phyloP scores from a whole-genome alignment of 2,113 vertebrate genomes.

The Poecile atricapillus region DNA sequence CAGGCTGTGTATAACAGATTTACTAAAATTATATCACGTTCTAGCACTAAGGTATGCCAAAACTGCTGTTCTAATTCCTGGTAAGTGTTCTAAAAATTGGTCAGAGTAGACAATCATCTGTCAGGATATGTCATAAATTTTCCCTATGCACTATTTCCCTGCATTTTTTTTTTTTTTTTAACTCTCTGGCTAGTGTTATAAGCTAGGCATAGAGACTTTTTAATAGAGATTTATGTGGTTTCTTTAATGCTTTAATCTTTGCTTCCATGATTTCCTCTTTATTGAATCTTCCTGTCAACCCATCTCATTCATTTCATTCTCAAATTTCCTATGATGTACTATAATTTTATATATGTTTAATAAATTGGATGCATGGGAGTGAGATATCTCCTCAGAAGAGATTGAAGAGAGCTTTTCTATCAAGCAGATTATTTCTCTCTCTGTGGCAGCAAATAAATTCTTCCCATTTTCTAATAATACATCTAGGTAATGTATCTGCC shows the following conservation, averaged over 20 bases:
- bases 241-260: not conserved
- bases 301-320: not conserved
- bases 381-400: not conserved
- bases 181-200: not conserved
- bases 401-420: not conserved
- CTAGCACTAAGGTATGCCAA: not conserved
- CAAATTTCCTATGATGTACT: not conserved
- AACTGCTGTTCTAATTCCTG: not conserved
- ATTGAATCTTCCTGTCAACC: not conserved
- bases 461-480: constrained; percentile 37
- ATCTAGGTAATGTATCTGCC: constrained; percentile 16
- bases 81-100: not conserved
- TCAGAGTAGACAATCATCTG: not conserved
- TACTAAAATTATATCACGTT: not conserved
- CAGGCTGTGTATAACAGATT: not conserved
- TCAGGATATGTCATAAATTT: not conserved
- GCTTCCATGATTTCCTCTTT: not conserved
- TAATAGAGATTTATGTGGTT: not conserved
- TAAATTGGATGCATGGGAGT: not conserved
- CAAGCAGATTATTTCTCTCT: not conserved
- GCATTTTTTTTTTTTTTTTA: not conserved
- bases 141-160: not conserved
- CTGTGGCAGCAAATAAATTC: constrained; percentile 26
- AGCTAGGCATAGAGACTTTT: not conserved
- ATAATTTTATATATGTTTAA: not conserved